Evolutionary conservation across 2,113 vertebrate genomes (phyloP), one percentile per base, ranked within the genome.

Genomic region (Brachyhypopomus occidentalis): DNA sequence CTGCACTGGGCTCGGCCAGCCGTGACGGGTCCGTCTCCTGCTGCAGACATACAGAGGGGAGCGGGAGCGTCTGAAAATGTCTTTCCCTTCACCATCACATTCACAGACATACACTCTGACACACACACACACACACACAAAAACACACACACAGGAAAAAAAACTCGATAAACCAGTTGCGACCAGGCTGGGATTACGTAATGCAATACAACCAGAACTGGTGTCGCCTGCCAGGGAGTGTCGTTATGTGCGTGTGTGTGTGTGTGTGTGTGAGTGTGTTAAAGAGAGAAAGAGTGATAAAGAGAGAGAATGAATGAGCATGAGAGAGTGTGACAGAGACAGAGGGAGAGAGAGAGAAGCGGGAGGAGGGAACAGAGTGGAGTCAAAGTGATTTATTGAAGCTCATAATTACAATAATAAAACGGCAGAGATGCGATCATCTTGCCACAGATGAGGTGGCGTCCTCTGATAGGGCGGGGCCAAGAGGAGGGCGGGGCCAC

Each of bases 331-430:
- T 30, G 30, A 30, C 30, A 30, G 75, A 64, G 73, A 30, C 73
- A 30, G 77, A n/a, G 80, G 25, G 38, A 25, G 23, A 12, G 60
- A n/a, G 41, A 25, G 23, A 30, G 56, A 75, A 36, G 52, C 45
- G 59, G 36, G 55, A 48, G 75, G 72, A 64, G 82, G 71, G 70
- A 79, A 20, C 63, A 77, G 59, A 67, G 80, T 67, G 62, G 74
- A 56, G 55, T 64, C 64, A 69, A 25, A 66, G 45, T 78, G 78
- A 67, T 86, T 78, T 78, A 79, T 87, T 85, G 82, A 56, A 76
- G 55, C 60, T 81, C 79, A 86, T 83, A 86, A 88, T 84, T 75
- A 82, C 73, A 84, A 85, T 82, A 83, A 85, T 84, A 84, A 85
- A 82, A 84, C 67, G 41, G 30, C 75, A 85, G 77, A 85, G 73